phyloP scores from a whole-genome alignment of 2,888 invertebrate species.

The Drosophila macrospina region DNA sequence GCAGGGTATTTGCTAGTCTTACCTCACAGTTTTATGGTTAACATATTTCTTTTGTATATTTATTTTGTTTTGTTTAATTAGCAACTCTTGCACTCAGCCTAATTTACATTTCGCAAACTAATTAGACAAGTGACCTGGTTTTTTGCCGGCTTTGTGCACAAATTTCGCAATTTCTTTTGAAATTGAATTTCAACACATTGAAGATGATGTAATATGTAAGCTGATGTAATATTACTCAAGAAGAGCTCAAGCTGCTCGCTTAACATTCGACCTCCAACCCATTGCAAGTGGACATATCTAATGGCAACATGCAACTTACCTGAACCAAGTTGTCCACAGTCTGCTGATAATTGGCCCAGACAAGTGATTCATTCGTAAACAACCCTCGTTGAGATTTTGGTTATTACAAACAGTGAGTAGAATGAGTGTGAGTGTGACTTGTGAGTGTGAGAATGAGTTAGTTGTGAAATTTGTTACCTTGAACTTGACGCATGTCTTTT shows the following conservation, averaged over 20 bases:
- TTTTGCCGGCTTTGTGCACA: slow-evolving; percentile 16
- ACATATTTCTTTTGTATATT: not conserved
- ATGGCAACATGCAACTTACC: slow-evolving; percentile 9
- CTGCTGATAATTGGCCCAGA: slow-evolving; percentile 33
- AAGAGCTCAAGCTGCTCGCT: slow-evolving; percentile 2
- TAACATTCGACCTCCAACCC: slow-evolving; percentile 28
- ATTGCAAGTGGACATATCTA: slow-evolving; percentile 4
- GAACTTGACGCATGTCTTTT: slow-evolving; percentile 63
- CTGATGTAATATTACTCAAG: not conserved
- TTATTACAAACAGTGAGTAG: not conserved
- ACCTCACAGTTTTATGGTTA: too few species aligned
- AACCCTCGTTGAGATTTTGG: not conserved
- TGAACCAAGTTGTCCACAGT: slow-evolving; percentile 25
- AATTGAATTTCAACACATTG: not conserved
- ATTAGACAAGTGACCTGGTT: slow-evolving; percentile 38
- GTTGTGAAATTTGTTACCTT: slow-evolving; percentile 58
- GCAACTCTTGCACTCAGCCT: slow-evolving; percentile 5
- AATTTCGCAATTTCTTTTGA: slow-evolving; percentile 10
- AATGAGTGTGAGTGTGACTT: not conserved
- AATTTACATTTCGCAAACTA: slow-evolving; percentile 23
- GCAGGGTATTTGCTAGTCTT: not conserved
- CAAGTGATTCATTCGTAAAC: slow-evolving; percentile 24
- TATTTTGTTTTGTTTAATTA: slow-evolving; percentile 25
- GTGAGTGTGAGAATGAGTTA: slow-evolving; percentile 2
- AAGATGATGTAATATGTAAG: slow-evolving; percentile 1